These are phyloP conservation scores for Imbricaverruca yamaguchii DNA, from an alignment of 2,888 invertebrate species.

Conservation along the genomic window DNA sequence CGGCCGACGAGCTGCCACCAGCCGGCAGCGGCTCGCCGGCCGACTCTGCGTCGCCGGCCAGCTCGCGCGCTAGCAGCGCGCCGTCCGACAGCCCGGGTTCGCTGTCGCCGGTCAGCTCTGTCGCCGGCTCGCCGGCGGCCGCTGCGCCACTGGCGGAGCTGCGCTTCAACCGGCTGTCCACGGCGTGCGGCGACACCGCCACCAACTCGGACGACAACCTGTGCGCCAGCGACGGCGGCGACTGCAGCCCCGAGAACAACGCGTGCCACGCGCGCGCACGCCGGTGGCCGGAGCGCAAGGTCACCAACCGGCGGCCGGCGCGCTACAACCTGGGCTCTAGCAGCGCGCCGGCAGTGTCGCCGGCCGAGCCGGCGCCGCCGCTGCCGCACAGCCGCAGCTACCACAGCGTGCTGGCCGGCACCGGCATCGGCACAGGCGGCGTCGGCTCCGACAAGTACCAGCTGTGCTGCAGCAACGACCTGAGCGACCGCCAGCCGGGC, in stretches of 20 bases:
- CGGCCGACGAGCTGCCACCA: no score
- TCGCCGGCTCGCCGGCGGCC: neutral
- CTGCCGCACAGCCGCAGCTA: slow-evolving; percentile 24
- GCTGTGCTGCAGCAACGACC: slow-evolving; percentile 28
- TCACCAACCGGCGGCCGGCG: neutral
- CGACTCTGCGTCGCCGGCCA: neutral
- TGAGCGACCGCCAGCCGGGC: slow-evolving; percentile 27
- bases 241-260: neutral
- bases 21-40: no score
- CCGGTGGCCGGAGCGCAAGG: neutral
- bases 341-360: neutral
- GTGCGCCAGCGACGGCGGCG: neutral
- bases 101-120: neutral
- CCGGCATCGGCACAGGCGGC: neutral
- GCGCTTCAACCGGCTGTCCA: neutral
- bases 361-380: neutral
- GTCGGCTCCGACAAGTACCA: slow-evolving; percentile 1
- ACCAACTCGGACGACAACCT: neutral
- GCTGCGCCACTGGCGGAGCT: neutral
- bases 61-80: neutral
- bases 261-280: neutral
- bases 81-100: neutral
- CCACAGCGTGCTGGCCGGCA: slow-evolving; percentile 22
- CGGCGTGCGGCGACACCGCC: neutral
- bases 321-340: neutral